Percentiles rank a stretch among this genome's conserved stretches.
These are phyloP conservation scores for Sebastes matsubarae DNA, from an alignment of 2,797 vertebrate species.

Conservation along the genomic window DNA sequence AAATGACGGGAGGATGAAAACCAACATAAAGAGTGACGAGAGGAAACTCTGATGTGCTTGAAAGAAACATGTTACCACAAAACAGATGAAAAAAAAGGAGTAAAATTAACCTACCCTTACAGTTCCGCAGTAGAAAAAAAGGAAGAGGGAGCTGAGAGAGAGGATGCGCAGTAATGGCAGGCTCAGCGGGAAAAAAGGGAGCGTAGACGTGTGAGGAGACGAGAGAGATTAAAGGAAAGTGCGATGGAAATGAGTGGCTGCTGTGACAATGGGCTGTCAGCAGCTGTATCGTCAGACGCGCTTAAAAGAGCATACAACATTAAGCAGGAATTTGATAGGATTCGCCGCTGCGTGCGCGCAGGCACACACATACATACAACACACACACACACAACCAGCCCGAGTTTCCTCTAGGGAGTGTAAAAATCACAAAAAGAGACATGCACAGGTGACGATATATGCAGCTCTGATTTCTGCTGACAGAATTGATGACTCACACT, in stretches of 20 bases:
- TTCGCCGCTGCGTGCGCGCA: background rate
- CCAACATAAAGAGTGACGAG: background rate
- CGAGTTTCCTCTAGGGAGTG: background rate
- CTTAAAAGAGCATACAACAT: constrained; percentile 54
- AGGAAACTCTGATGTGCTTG: constrained; percentile 2
- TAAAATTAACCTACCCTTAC: background rate
- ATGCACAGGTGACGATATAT: background rate
- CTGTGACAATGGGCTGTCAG: constrained; percentile 55
- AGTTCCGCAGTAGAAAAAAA: background rate
- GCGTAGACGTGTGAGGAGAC: background rate
- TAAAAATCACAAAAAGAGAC: background rate
- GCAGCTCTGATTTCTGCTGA: background rate
- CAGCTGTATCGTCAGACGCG: background rate
- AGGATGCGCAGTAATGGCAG: background rate
- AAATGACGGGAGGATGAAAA: background rate
- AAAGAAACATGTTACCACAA: background rate
- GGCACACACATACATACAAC: background rate
- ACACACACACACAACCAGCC: background rate
- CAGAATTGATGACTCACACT: background rate
- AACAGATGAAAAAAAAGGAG: background rate
- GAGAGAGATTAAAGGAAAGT: constrained; percentile 56
- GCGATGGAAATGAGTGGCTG: constrained; percentile 28
- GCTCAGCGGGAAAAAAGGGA: background rate
- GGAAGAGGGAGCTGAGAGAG: background rate
- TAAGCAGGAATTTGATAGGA: constrained; percentile 8